phyloP scores from a whole-genome alignment of 2,797 vertebrate genomes.

The Lophius americanus region DNA sequence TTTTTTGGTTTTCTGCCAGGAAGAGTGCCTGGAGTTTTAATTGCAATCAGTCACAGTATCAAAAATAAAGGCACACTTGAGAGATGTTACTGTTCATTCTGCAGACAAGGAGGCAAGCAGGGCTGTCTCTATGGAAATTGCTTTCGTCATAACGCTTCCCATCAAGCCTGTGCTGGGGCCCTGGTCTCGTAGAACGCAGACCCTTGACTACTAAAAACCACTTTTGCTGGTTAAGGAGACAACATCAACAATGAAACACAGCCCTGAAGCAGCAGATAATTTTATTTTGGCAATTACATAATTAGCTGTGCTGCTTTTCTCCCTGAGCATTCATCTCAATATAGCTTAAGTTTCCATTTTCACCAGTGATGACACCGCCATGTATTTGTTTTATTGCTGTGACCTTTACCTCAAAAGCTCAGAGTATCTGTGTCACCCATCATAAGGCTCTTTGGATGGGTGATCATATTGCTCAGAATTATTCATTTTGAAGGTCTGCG shows the following conservation, averaged over 20 bases:
- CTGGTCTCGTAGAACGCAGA: conserved; percentile 58
- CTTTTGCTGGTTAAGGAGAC: conserved; percentile 47
- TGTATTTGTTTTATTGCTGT: conserved; percentile 14
- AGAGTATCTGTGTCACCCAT: background rate
- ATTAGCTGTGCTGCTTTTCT: conserved; percentile 12
- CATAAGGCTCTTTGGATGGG: background rate
- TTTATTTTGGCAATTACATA: conserved; percentile 32
- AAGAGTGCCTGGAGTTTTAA: background rate
- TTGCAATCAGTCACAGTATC: conserved; percentile 15
- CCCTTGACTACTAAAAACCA: conserved; percentile 55
- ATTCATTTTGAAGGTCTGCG: conserved; percentile 7
- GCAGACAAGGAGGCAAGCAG: conserved; percentile 47
- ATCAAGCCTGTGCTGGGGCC: conserved; percentile 57
- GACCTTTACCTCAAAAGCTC: conserved; percentile 28
- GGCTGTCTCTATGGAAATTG: conserved; percentile 81
- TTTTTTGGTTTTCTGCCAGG: background rate
- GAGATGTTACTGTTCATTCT: conserved; percentile 51
- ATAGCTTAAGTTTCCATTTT: conserved; percentile 1
- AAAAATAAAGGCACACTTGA: conserved; percentile 26
- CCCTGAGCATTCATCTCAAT: background rate
- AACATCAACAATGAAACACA: conserved; percentile 40
- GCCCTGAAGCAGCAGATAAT: conserved; percentile 17
- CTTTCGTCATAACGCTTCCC: conserved; percentile 75
- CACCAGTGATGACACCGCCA: conserved; percentile 9
- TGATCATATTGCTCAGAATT: conserved; percentile 1